Evolutionary conservation across 2,113 vertebrate genomes (phyloP).

Genomic region (Orthochromis malagaraziensis): DNA sequence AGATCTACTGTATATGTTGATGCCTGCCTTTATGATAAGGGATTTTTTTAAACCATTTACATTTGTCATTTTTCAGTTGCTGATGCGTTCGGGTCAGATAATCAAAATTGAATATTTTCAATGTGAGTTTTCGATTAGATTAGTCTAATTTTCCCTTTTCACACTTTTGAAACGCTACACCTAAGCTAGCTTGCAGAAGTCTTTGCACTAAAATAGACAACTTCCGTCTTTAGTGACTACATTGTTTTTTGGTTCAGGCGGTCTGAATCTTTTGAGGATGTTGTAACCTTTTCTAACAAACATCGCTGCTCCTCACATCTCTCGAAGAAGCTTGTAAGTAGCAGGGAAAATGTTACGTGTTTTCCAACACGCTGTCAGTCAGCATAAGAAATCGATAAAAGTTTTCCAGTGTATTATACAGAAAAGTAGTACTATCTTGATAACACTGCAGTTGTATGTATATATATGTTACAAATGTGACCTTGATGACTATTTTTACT

Average conservation of each 20-base stretch:
- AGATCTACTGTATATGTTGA: neutral
- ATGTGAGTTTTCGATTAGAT: neutral
- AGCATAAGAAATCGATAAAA: neutral
- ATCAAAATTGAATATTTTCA: neutral
- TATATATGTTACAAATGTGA: neutral
- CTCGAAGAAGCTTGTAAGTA: neutral
- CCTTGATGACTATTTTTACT: neutral
- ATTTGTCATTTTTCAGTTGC: neutral
- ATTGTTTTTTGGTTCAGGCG: neutral
- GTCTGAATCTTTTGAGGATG: neutral
- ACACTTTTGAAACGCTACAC: neutral
- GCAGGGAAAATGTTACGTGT: neutral
- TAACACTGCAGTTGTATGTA: neutral
- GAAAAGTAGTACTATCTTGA: neutral
- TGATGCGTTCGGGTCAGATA: neutral
- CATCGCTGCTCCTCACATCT: neutral
- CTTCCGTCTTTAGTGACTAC: neutral
- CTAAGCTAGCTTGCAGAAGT: neutral
- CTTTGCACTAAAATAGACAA: neutral
- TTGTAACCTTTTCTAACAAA: neutral
- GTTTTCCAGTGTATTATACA: neutral
- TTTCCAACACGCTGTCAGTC: neutral
- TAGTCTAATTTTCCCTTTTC: neutral
- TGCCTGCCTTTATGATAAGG: neutral
- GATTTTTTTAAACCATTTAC: slow-evolving; percentile 4